Evolutionary conservation across 1,140 invertebrate species (phyloP).

Genomic region (Ditylenchus dipsaci): DNA sequence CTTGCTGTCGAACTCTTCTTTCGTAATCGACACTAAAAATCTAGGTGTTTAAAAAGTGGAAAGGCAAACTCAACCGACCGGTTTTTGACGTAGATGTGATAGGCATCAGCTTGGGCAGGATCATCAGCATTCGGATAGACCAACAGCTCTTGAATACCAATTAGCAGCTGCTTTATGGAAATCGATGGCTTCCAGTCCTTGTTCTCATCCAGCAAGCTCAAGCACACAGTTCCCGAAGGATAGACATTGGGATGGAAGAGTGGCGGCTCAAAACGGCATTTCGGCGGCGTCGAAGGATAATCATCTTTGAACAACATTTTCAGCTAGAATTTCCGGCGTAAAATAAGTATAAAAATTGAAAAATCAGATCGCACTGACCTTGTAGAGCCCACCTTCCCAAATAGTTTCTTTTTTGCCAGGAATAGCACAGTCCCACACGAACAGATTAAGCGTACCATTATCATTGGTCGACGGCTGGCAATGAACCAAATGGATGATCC

Average conservation of each 20-base stretch:
- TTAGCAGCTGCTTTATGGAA: slow-evolving; percentile 95
- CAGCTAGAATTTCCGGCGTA: no score
- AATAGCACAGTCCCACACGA: slow-evolving; percentile 93
- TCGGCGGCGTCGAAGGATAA: slow-evolving; percentile 97
- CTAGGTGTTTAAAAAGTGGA: no score
- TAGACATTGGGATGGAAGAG: slow-evolving; percentile 99
- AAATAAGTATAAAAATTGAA: no score
- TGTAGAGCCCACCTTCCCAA: slow-evolving; percentile 95
- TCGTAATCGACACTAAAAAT: slow-evolving; percentile 78
- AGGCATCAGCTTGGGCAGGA: slow-evolving; percentile 98
- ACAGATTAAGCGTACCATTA: slow-evolving; percentile 87
- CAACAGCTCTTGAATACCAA: slow-evolving; percentile 95
- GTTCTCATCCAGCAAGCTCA: slow-evolving; percentile 94
- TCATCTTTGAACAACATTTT: slow-evolving; percentile 99
- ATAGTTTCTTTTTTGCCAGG: slow-evolving; percentile 93
- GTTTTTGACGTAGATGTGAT: slow-evolving; percentile 83
- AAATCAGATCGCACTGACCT: slow-evolving; percentile 60
- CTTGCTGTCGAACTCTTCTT: slow-evolving; percentile 89
- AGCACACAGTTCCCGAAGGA: slow-evolving; percentile 93
- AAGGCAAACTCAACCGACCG: slow-evolving; percentile 6
- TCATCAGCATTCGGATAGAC: slow-evolving; percentile 89
- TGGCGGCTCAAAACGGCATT: slow-evolving; percentile 99
- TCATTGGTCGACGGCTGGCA: slow-evolving; percentile 86
- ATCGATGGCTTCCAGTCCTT: slow-evolving; percentile 99
- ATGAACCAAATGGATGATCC: slow-evolving; percentile 99